Evolutionary conservation across 2,888 invertebrate genomes (phyloP).

Genomic region (Opisthograptis luteolata): DNA sequence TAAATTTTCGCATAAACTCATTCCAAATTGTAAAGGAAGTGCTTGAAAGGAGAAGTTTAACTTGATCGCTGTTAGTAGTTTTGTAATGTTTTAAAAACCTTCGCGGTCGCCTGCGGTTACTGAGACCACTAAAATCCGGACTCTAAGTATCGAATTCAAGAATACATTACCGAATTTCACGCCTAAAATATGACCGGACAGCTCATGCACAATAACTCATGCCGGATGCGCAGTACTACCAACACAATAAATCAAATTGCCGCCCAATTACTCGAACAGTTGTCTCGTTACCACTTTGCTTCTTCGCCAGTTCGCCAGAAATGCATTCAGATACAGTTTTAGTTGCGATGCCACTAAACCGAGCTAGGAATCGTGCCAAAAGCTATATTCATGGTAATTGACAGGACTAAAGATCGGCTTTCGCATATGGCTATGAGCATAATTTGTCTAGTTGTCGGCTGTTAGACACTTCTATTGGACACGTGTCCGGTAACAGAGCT

Average conservation of each 20-base stretch:
- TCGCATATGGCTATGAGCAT: not conserved
- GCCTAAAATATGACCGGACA: conserved; percentile 9
- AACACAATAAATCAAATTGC: conserved; percentile 34
- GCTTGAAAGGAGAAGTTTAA: no score
- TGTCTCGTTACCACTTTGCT: conserved; percentile 38
- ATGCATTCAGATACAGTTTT: conserved; percentile 4
- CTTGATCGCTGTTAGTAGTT: no score
- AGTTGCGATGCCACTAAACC: not conserved
- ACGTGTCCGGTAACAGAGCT: no score
- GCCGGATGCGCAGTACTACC: conserved; percentile 16
- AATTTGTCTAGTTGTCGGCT: conserved; percentile 3
- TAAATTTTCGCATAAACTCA: no score
- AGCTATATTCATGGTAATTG: conserved; percentile 4
- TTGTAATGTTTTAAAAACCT: no score
- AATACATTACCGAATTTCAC: not conserved
- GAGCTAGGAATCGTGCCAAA: conserved; percentile 1
- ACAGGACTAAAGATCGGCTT: not conserved
- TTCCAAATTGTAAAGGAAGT: no score
- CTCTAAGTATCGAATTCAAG: not conserved
- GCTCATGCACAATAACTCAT: conserved; percentile 11
- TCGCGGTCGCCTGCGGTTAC: no score
- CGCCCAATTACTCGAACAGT: conserved; percentile 36
- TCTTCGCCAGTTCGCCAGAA: conserved; percentile 19
- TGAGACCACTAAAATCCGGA: no score
- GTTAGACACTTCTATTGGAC: not conserved